Base-by-base conservation (phyloP, 92 coral and sea anemone genomes). In the Montipora capitata region DNA sequence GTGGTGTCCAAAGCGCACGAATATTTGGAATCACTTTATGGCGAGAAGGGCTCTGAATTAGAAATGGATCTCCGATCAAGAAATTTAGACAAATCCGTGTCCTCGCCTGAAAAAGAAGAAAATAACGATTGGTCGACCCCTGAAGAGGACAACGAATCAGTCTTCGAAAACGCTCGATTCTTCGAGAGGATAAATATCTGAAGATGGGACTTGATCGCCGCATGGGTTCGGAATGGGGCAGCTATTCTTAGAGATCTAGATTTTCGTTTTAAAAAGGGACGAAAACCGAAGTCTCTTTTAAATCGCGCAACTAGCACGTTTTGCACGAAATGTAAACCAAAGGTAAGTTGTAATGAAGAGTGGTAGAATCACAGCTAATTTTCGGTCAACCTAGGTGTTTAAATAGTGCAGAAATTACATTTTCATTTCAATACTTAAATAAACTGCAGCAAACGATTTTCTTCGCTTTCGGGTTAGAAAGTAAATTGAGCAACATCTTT, bases 151-250 rank as follows among this genome's bases (percentile, higher is more conserved):
- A 67, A 9, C 18, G 69, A 16, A 48, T 45, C 35, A 27, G 35
- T 49, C 77, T 41, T 41, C 14, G 0, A 49, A 17, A 43, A 7
- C 11, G 77, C 43, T 38, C 43, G 77, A 72, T 10, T 11, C 16
- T 43, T 42, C 1, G 0, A 2, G 57, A 14, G n/a, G 81, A 75
- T 68, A 57, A 54, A 43, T 48, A 76, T 3, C 9, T 45, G 0
- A 0, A 45, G 51, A 45, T 45, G 51, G 51, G 51, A 8, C 69
- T 89, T 15, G 12, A 83, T 10, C 80, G 89, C 3, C 35, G 35
- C 78, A 45, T 52, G 89, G 93, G 42, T 89, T 83, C 75, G 93
- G 93, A 10, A 79, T 40, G 83, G 93, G 93, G 44, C 79, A 56
- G 93, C 86, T 15, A 89, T 83, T 70, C 80, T 89, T n/a, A 18